Evolutionary conservation across 2,888 invertebrate genomes (phyloP).

Genomic region (Lithosia quadra): DNA sequence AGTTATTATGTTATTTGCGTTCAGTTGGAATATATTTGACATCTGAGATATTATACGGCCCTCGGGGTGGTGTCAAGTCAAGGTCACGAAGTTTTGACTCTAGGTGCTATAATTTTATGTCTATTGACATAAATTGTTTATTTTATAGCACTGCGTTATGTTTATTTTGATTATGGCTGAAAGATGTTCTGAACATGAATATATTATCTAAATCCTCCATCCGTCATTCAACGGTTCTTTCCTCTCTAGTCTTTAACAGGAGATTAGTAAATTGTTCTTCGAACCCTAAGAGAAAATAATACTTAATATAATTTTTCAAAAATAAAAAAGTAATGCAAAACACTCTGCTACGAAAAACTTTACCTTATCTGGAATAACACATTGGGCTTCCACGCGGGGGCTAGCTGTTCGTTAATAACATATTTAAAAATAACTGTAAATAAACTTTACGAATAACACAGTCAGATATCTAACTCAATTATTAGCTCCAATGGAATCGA

Average conservation of each 20-base stretch:
- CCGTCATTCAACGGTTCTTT: too few relatives aligned
- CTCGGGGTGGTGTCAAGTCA: neutral
- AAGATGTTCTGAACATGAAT: neutral
- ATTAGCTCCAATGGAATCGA: neutral
- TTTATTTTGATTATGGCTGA: too few relatives aligned
- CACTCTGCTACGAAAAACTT: too few relatives aligned
- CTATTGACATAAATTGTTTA: neutral
- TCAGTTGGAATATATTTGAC: slow-evolving; percentile 1
- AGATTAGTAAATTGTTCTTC: too few relatives aligned
- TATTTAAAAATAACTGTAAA: neutral
- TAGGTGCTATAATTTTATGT: neutral
- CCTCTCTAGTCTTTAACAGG: too few relatives aligned
- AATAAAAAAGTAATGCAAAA: too few relatives aligned
- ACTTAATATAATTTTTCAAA: too few relatives aligned
- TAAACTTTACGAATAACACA: neutral
- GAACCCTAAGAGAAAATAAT: too few relatives aligned
- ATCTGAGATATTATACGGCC: neutral
- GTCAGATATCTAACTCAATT: neutral
- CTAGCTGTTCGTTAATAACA: too few relatives aligned
- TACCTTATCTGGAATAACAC: too few relatives aligned
- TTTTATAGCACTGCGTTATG: neutral
- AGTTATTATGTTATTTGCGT: neutral
- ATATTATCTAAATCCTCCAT: too few relatives aligned
- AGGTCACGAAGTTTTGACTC: neutral
- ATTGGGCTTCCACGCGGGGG: too few relatives aligned